Conservation (phyloP, 2,113 vertebrate species). For the Sisor rabdophorus region DNA sequence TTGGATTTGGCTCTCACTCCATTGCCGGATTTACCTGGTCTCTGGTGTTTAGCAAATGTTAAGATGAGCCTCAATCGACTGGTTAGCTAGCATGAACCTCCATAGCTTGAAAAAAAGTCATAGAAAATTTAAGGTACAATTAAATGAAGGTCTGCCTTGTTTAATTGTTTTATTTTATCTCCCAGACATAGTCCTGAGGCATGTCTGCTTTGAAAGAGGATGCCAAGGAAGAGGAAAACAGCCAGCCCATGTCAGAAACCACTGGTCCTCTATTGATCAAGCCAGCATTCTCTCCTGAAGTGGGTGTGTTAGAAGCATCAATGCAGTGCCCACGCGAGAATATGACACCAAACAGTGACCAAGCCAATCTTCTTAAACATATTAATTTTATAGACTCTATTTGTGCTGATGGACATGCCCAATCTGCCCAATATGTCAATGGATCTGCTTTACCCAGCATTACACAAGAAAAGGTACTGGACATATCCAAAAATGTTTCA, state of each 20-base stretch:
- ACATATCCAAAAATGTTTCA: conserved; percentile 47
- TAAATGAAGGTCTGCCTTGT: neutral
- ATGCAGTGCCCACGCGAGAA: conserved; percentile 75
- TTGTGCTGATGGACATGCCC: conserved; percentile 72
- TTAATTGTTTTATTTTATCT: neutral
- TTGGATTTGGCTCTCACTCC: no score
- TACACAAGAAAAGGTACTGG: conserved; percentile 41
- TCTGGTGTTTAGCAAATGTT: neutral
- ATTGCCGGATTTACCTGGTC: neutral
- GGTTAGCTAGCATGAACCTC: neutral
- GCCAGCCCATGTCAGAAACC: conserved; percentile 62
- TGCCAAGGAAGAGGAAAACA: conserved; percentile 81
- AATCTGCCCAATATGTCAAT: conserved; percentile 70
- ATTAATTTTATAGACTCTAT: conserved; percentile 43
- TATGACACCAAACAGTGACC: conserved; percentile 40
- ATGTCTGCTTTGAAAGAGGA: conserved; percentile 86
- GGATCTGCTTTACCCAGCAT: conserved; percentile 46
- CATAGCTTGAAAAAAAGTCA: neutral
- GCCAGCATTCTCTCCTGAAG: conserved; percentile 68
- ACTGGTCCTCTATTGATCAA: conserved; percentile 75
- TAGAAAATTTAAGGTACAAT: neutral
- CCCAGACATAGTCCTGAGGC: conserved; percentile 57
- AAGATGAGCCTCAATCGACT: neutral
- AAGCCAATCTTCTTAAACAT: conserved; percentile 40
- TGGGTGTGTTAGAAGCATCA: conserved; percentile 64